Percentiles rank a stretch among this genome's conserved stretches.
Conservation (phyloP, 2,888 invertebrate species). For the Chironomus tentans region DNA sequence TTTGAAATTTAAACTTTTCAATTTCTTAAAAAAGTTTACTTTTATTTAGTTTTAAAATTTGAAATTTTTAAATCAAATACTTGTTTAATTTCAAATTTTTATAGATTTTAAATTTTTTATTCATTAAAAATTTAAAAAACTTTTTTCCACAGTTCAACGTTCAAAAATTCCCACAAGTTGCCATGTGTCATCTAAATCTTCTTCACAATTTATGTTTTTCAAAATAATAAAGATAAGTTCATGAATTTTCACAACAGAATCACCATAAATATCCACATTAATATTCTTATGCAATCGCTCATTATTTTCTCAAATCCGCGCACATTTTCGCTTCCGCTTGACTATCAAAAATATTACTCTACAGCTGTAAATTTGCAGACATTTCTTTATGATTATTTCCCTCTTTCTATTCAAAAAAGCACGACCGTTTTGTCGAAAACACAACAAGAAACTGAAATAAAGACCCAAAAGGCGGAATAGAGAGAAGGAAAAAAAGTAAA, state of each 20-base stretch:
- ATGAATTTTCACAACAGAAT: background rate
- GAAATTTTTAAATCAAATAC: no score
- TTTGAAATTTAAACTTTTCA: no score
- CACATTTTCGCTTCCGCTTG: background rate
- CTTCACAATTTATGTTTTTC: background rate
- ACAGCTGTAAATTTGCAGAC: background rate
- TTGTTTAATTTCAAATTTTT: no score
- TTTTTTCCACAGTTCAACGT: no score
- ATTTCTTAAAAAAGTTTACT: no score
- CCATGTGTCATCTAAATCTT: background rate
- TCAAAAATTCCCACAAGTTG: no score
- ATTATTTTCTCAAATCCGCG: background rate
- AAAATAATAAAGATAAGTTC: background rate
- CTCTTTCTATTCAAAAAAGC: background rate
- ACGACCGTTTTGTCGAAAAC: constrained; percentile 11
- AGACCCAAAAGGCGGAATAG: background rate
- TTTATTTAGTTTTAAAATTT: no score
- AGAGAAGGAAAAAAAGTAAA: constrained; percentile 2
- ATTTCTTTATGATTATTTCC: background rate
- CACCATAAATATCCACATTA: background rate
- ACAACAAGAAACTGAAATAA: constrained; percentile 10
- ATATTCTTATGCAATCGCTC: background rate
- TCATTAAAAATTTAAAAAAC: no score
- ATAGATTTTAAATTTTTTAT: no score
- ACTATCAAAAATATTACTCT: background rate